phyloP scores from a whole-genome alignment of 2,888 invertebrate species.

The Xylophagus ater region DNA sequence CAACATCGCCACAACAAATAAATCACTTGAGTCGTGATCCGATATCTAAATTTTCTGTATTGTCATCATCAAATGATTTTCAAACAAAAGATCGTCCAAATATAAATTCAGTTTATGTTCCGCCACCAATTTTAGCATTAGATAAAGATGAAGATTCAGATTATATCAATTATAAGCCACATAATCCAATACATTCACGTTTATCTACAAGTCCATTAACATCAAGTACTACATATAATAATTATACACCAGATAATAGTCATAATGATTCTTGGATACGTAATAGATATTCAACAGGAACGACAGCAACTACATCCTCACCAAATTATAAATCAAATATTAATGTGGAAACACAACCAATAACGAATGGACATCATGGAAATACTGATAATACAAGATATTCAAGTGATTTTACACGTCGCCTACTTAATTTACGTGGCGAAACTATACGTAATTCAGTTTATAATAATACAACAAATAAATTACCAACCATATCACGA shows the following conservation, averaged over 20 bases:
- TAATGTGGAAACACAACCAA: constrained; percentile 2
- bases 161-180: constrained; percentile 18
- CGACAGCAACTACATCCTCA: constrained; percentile 15
- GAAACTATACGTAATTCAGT: constrained; percentile 21
- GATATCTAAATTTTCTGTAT: not conserved
- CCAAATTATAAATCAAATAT: constrained; percentile 33
- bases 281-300: constrained; percentile 13
- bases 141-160: constrained; percentile 27
- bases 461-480: constrained; percentile 13
- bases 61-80: not conserved
- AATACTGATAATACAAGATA: constrained; percentile 53
- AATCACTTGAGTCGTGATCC: not conserved
- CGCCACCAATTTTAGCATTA: constrained; percentile 19
- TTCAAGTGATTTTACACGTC: constrained; percentile 57
- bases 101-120: constrained; percentile 11
- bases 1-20: constrained; percentile 10
- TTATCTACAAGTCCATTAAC: constrained; percentile 13
- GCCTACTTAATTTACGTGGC: constrained; percentile 28
- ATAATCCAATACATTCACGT: constrained; percentile 16
- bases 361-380: constrained; percentile 32
- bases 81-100: not conserved
- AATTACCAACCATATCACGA: no score
- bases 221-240: constrained; percentile 14
- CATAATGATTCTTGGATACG: constrained; percentile 11
- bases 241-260: constrained; percentile 15